Base-by-base conservation (phyloP, 2,113 vertebrate species). In the Heterochromis multidens region DNA sequence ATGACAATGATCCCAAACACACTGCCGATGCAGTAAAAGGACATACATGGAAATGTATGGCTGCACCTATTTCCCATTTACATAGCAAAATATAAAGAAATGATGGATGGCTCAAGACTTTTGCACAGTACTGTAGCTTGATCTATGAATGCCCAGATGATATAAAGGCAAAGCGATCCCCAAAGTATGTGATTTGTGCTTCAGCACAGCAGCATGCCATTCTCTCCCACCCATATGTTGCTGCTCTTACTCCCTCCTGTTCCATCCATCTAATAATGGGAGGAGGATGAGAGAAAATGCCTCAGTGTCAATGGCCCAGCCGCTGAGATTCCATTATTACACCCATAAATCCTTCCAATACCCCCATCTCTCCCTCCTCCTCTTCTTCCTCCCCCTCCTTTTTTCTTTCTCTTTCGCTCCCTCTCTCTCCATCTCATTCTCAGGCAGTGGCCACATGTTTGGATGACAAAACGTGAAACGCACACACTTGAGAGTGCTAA, bases 291-390 rank as follows among this genome's bases (percentile, higher is more conserved):
- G 91, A 82, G 90, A 88, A 91, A 93, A 94, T 93, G 91, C 82
- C 86, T 92, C 92, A 80, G 93, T 85, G 88, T 94, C 91, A 88
- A 91, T 85, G 86, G 88, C 91, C 85, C 87, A 77, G 87, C 72
- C 91, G 87, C 91, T 87, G 89, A 91, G 88, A 90, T 93, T 89
- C 91, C 90, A 94, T 94, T 95, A 95, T 94, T 95, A 92, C 86
- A 86, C 58, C 90, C 87, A 95, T 95, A 94, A 95, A 94, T 95
- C 93, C 90, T 92, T 25, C 25, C 83, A 72, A 89, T 87, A 14
- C 40, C 77, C 72, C 31, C 80, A 6, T 62, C 77, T 35, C 63
- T 9, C 57, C 65, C 82, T 46, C 54, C 58, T 33, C 31, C 70
- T 5, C 4, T 33, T 54, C 13, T 14, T 19, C 77, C 8, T 9